Conservation (phyloP, 2,113 vertebrate species). For the Etia nguti region DNA sequence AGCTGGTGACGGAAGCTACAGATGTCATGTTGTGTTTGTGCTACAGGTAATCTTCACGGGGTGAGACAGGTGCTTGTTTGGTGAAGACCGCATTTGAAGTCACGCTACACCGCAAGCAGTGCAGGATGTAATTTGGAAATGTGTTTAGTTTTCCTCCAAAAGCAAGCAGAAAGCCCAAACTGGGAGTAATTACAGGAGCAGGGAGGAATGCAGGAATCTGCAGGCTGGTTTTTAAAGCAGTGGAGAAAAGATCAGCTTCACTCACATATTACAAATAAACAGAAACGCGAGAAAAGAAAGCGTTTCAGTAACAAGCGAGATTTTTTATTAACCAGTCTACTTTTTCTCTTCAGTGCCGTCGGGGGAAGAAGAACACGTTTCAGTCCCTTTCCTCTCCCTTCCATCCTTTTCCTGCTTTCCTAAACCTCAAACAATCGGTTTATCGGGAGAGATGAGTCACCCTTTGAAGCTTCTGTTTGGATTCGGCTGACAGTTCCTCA, state of each 20-base stretch:
- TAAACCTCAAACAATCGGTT: not conserved
- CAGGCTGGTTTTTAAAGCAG: not conserved
- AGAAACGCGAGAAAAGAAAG: not conserved
- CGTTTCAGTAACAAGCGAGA: not conserved
- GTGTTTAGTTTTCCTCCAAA: constrained; percentile 11
- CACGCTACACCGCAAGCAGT: not conserved
- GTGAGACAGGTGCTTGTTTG: not conserved
- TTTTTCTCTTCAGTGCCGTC: not conserved
- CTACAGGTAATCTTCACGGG: not conserved
- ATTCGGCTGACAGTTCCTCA: not conserved
- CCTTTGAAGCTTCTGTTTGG: not conserved
- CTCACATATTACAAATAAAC: not conserved
- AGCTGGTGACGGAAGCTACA: not conserved
- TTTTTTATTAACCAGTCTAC: not conserved
- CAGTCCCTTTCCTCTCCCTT: not conserved
- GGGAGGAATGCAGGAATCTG: not conserved
- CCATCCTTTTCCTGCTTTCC: constrained; percentile 19
- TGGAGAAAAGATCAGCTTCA: not conserved
- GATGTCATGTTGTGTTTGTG: not conserved
- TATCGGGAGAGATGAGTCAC: constrained; percentile 29
- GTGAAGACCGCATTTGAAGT: not conserved
- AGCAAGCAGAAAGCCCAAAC: not conserved
- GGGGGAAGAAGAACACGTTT: not conserved
- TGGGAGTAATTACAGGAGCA: constrained; percentile 5
- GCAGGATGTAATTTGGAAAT: constrained; percentile 5